A percentile compares a stretch with the other conserved stretches of the same genome.
Conservation (phyloP, 2,888 invertebrate species). For the Hypolimnas misippus region DNA sequence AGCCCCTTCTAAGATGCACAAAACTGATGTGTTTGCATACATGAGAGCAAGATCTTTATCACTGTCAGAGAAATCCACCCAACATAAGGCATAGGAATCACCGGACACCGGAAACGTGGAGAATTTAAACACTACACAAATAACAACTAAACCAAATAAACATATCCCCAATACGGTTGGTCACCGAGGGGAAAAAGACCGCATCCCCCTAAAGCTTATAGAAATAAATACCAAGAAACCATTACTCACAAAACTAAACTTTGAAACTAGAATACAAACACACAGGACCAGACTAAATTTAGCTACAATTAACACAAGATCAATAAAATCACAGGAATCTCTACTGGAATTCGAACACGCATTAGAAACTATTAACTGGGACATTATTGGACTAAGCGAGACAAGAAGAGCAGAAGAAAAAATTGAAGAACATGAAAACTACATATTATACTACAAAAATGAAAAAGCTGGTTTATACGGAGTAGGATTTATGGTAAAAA, state of each 20-base stretch:
- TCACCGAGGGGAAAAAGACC: not conserved
- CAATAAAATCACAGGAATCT: constrained; percentile 17
- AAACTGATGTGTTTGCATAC: too few species aligned
- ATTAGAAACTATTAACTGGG: constrained; percentile 35
- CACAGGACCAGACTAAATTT: not conserved
- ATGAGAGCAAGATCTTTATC: too few species aligned
- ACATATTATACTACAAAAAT: constrained; percentile 38
- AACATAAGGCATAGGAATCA: too few species aligned
- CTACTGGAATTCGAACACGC: constrained; percentile 30
- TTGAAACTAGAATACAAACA: not conserved
- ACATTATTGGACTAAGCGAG: constrained; percentile 32
- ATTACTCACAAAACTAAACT: too few species aligned
- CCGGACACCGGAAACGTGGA: too few species aligned
- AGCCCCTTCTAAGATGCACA: too few species aligned
- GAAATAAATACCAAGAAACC: not conserved
- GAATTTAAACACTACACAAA: too few species aligned
- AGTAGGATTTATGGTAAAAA: constrained; percentile 42
- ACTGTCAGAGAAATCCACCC: too few species aligned
- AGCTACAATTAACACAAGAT: constrained; percentile 13
- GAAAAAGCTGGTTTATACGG: constrained; percentile 34
- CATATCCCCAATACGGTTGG: not conserved
- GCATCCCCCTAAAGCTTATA: not conserved
- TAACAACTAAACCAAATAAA: too few species aligned
- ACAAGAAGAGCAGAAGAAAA: constrained; percentile 31
- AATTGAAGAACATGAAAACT: constrained; percentile 39